Base-by-base conservation (phyloP, 2,888 invertebrate genomes). In the Pedicia rivosa region DNA sequence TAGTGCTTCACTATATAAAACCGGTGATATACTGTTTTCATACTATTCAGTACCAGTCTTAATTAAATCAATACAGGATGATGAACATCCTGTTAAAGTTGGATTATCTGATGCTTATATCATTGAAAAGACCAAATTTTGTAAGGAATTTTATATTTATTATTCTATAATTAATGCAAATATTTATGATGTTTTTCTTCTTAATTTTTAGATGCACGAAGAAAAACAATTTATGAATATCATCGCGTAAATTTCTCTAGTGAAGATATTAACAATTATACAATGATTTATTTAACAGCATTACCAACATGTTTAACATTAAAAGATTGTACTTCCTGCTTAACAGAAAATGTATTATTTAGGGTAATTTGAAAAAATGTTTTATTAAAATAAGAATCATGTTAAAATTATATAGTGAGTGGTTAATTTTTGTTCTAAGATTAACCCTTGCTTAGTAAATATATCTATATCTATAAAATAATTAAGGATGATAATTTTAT, bases 101-200 rank as follows among this genome's bases (percentile, higher is more conserved):
- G 98, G 98, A 30, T 70, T 98, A 31, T 94, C 94, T 32, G 97
- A 98, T 64, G 98, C 98, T 1, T 98, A 94, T 56, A 86, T 94
- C 46, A 82, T 86, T 52, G 91, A 95, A 53, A 74, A 81, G 50
- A 75, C 77, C 31, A 69, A 83, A 25, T 78, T 79, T 59, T 78
- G 81, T n/a, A n/a, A n/a, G n/a, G n/a, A n/a, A n/a, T n/a, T n/a
- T n/a, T n/a, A n/a, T n/a, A n/a, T n/a, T n/a, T n/a, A n/a, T n/a
- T n/a, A n/a, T n/a, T n/a, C n/a, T n/a, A n/a, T n/a, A n/a, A n/a
- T n/a, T n/a, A n/a, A n/a, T n/a, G n/a, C n/a, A n/a, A n/a, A n/a
- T n/a, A n/a, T n/a, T n/a, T n/a, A n/a, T n/a, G n/a, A n/a, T n/a
- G n/a, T n/a, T n/a, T n/a, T n/a, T n/a, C n/a, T n/a, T n/a, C n/a